These are phyloP conservation scores for Mesorhabditis sp. DNA, from an alignment of 2,888 invertebrate species.

Conservation along the genomic window DNA sequence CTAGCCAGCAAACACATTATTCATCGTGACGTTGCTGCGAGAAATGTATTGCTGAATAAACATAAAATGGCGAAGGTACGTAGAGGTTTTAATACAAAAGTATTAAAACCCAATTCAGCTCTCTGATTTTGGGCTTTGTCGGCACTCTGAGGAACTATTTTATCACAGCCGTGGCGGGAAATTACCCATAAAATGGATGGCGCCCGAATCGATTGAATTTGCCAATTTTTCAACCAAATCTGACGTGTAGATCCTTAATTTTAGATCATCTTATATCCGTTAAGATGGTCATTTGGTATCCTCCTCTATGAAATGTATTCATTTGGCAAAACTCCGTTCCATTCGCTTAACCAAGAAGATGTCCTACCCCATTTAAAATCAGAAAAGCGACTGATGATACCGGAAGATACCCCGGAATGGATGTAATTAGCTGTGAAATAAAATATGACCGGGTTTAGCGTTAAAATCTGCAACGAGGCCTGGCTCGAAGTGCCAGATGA, in stretches of 20 bases:
- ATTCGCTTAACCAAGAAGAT: not conserved
- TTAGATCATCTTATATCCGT: not conserved
- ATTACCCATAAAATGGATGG: conserved; percentile 1
- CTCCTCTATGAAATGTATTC: not conserved
- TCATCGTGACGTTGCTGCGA: not conserved
- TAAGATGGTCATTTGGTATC: not conserved
- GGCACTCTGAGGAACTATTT: not conserved
- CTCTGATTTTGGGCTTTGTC: not conserved
- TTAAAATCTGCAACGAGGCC: no score
- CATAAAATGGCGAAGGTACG: not conserved
- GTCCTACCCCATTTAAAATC: not conserved
- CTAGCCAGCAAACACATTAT: not conserved
- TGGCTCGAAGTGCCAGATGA: not conserved
- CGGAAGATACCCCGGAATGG: not conserved
- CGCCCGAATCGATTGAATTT: not conserved
- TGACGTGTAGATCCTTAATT: not conserved
- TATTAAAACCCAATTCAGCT: not conserved
- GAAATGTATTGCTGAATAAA: not conserved
- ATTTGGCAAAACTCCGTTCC: not conserved
- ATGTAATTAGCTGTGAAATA: not conserved
- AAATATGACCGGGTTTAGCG: no score
- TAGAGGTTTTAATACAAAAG: not conserved
- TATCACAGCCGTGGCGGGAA: not conserved
- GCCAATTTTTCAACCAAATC: not conserved
- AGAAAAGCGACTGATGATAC: not conserved